Base-by-base conservation (phyloP, 2,797 vertebrate genomes). In the Toxotes lorentzi region DNA sequence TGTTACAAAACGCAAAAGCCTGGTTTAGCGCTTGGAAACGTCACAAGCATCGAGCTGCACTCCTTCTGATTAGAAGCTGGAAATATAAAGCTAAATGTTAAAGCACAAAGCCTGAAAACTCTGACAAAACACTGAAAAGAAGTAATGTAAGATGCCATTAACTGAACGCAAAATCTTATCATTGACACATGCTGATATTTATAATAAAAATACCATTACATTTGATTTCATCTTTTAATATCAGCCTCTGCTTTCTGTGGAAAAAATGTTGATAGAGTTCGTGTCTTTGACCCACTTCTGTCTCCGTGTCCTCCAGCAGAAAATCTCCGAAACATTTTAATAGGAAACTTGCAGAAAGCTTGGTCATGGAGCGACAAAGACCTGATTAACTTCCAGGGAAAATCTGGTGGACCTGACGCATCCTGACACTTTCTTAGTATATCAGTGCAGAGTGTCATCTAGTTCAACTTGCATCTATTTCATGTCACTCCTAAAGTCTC, bases 401-500 rank as follows among this genome's bases (percentile, higher is more conserved):
- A 66, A 24, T 30, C 43, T 43, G 59, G 0, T 68, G 27, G 45
- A 80, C 59, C 62, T 30, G 68, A 68, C 13, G 19, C 17, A 0
- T 68, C 30, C 32, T 53, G 62, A 72, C 43, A 45, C 57, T 24
- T 43, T 48, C 40, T 23, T 10, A 24, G 30, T 8, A 21, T 12
- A 14, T 73, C 53, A 34, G 32, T 23, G 13, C 30, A 21, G 43
- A 47, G 35, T 48, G 57, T 27, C 56, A 23, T 60, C 41, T 19
- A 21, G 32, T 61, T 66, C 51, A 69, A 34, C 19, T 54, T 13
- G 9, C 14, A 41, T 71, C 40, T 41, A 24, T 35, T 54, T 60
- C 47, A 56, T 30, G 12, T 65, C 54, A 70, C 30, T 58, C 51
- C 7, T 53, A 16, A 45, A 69, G 53, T 64, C 58, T 68, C 30